Base-by-base conservation (phyloP, 2,797 vertebrate genomes). In the Tiaroga cobitis region DNA sequence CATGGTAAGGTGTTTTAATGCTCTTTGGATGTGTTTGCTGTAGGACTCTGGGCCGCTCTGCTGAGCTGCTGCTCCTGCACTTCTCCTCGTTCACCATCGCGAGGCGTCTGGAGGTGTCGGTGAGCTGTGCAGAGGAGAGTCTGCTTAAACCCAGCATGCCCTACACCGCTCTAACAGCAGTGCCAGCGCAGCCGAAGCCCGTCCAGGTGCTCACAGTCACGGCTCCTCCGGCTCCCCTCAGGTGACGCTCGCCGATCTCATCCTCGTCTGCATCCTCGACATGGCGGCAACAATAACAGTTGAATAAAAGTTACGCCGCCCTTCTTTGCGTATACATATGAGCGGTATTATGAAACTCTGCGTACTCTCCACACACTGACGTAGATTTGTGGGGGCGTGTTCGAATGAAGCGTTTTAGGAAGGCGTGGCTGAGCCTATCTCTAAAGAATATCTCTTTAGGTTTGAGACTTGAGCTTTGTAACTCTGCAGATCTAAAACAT, bases 61-160 rank as follows among this genome's bases (percentile, higher is more conserved):
- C 92, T 49, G 98, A 99, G 86, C 95, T 99, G 21, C 94, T 99
- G 5, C 90, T 99, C 86, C 94, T 99, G 85, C 96, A 95, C 85
- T 99, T 99, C 91, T 92, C 95, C 51, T 92, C 94, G 54, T 98
- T 98, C 92, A 92, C 96, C 91, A 95, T 99, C 0, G 97, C 96
- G 87, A 95, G 96, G 83, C 93, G 92, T 89, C 89, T 99, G 69
- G 95, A 97, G 89, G 96, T 96, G 81, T 94, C 85, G 0, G 96
- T 98, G 39, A 88, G 88, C 75, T 95, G 92, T 63, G 87, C 92
- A 1, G 96, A 97, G 84, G 97, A 97, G 91, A 89, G 78, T 1
- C 87, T 97, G 16, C 90, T 99, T 85, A 92, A 92, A 68, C 93
- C 96, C 24, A 89, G 85, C 0, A 70, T 87, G 1, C 95, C 94